Conservation (phyloP, 2,888 invertebrate species). For the Druceiella hillmani region DNA sequence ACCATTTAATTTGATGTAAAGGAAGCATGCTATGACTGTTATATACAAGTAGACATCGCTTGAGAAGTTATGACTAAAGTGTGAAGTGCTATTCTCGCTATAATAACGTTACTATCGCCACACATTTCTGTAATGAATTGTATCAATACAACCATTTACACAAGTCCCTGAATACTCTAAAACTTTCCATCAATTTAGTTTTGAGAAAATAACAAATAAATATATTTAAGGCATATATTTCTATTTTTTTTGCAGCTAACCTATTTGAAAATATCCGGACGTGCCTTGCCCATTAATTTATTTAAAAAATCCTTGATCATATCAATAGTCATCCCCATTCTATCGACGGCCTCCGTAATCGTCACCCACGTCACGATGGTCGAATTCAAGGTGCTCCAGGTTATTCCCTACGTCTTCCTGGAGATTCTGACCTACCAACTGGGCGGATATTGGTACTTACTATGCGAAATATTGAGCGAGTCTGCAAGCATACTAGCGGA, state of each 20-base stretch:
- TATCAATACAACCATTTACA: too few relatives aligned
- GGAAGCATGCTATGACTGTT: too few relatives aligned
- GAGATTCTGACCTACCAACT: slow-evolving; percentile 63
- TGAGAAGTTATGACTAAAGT: too few relatives aligned
- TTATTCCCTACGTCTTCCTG: slow-evolving; percentile 64
- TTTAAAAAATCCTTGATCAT: slow-evolving; percentile 55
- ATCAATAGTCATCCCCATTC: slow-evolving; percentile 52
- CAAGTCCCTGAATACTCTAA: too few relatives aligned
- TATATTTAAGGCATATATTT: slow-evolving; percentile 2
- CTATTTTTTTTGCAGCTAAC: slow-evolving; percentile 38
- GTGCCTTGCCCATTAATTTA: slow-evolving; percentile 50
- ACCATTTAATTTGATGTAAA: too few relatives aligned
- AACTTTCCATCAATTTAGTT: too few relatives aligned
- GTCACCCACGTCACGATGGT: slow-evolving; percentile 68
- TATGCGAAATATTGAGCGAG: slow-evolving; percentile 59
- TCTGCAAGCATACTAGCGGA: slow-evolving; percentile 62
- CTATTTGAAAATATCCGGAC: slow-evolving; percentile 56
- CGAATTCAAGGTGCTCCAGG: slow-evolving; percentile 57
- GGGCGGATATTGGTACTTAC: slow-evolving; percentile 67
- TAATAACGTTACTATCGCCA: too few relatives aligned
- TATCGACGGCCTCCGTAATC: slow-evolving; percentile 59
- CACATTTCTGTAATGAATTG: too few relatives aligned
- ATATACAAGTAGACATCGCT: too few relatives aligned
- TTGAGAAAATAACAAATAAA: background rate
- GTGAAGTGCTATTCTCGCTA: too few relatives aligned